A percentile compares a stretch with the other conserved stretches of the same genome.
Conservation (phyloP, 2,797 vertebrate genomes). For the Dipus sagitta region DNA sequence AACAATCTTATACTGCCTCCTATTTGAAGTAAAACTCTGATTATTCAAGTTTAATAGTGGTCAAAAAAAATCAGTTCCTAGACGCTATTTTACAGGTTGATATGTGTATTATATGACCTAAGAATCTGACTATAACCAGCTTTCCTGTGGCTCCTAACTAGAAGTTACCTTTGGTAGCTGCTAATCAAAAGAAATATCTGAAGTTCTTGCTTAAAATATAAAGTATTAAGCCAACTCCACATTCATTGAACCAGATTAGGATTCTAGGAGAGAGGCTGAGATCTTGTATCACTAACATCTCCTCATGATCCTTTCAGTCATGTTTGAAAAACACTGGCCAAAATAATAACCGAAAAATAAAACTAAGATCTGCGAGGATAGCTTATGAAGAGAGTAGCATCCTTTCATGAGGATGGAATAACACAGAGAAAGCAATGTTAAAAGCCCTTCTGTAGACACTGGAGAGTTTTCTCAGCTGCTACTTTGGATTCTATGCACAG, state of each 20-base stretch:
- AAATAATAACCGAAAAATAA: neutral
- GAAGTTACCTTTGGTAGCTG: slow-evolving; percentile 6
- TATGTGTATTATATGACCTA: neutral
- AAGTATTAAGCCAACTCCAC: neutral
- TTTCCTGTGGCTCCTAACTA: neutral
- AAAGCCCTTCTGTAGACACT: neutral
- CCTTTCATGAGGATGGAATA: neutral
- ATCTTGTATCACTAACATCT: slow-evolving; percentile 7
- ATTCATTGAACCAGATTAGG: slow-evolving; percentile 10
- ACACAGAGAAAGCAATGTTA: neutral
- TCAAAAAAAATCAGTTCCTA: neutral
- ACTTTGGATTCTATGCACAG: neutral
- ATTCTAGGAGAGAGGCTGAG: neutral
- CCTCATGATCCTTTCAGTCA: neutral
- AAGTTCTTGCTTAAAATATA: slow-evolving; percentile 9
- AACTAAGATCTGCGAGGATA: neutral
- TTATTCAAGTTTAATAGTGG: neutral
- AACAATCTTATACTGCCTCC: neutral
- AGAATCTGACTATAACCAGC: neutral
- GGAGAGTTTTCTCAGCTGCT: neutral
- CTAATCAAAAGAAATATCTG: neutral
- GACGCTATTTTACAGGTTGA: neutral
- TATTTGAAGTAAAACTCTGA: slow-evolving; percentile 22
- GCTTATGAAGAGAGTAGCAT: neutral
- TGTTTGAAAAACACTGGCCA: neutral